Base-by-base conservation (phyloP, 2,113 vertebrate species). In the Accipiter cooperii region DNA sequence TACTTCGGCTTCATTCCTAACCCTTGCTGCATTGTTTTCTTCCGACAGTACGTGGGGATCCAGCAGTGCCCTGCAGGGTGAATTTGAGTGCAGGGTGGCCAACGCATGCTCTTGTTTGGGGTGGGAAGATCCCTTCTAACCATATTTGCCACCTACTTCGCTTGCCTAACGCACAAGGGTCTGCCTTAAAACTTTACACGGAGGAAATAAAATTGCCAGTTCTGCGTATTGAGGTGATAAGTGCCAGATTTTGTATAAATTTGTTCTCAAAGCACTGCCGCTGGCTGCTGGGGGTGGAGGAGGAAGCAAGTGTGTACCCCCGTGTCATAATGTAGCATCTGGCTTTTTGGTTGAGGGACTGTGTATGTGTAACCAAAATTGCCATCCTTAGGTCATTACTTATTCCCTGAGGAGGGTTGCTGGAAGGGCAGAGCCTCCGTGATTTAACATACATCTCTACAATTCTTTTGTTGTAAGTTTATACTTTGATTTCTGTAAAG, bases 21-120 rank as follows among this genome's bases (percentile, higher is more conserved):
- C 28, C 1, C 5, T 6, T 54, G 58, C 63, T 66, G 19, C 10
- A 1, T 11, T 47, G 28, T 4, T 40, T 69, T 80, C 34, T 80
- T 42, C 66, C 22, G 46, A 3, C 17, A 14, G 26, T 2, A 17
- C 0, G 0, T 9, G 31, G 40, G 57, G 21, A 68, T 69, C 34
- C 57, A 57, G 52, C 78, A 49, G 49, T 13, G n/a, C 74, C 10
- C 61, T 25, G 2, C 8, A 9, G 55, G 52, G 17, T 66, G 69
- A 74, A 7, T 54, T 20, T 31, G 40, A 17, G 61, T 73, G 66
- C 13, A 52, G 51, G 51, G 84, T 54, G 65, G 58, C 40, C 24
- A 29, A 5, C 0, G 3, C 6, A 18, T 28, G 34, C 13, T 2
- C 70, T 57, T 55, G 34, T 34, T 52, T 19, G 7, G 13, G 60